phyloP scores from a whole-genome alignment of 2,113 vertebrate genomes.

The Okapia johnstoni region DNA sequence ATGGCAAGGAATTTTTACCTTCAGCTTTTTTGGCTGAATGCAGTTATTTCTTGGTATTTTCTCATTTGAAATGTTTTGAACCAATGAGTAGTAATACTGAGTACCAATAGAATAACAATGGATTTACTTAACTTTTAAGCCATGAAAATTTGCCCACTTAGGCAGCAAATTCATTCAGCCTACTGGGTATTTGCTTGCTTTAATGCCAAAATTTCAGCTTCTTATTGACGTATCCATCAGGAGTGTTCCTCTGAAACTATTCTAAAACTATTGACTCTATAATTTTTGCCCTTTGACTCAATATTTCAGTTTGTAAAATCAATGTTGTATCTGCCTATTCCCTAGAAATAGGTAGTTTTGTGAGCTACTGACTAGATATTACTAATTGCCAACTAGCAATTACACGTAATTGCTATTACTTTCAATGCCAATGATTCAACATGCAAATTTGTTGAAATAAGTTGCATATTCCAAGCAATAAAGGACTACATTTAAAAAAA shows the following conservation, averaged over 20 bases:
- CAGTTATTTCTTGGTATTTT: constrained; percentile 37
- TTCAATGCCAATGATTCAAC: neutral
- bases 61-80: constrained; percentile 22
- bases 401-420: neutral
- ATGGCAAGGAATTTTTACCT: neutral
- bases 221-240: neutral
- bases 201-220: neutral
- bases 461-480: neutral
- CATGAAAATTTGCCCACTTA: neutral
- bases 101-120: neutral
- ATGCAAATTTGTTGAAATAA: neutral
- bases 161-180: neutral
- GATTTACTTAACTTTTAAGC: constrained; percentile 9
- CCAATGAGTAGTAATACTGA: constrained; percentile 24
- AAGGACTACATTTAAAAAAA: neutral
- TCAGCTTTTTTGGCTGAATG: neutral
- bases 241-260: neutral
- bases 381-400: neutral
- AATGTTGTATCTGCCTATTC: neutral
- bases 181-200: neutral
- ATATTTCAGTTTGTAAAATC: neutral
- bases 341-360: neutral
- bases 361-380: neutral
- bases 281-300: neutral
- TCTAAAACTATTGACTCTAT: neutral